Conservation (phyloP, 2,797 vertebrate species). For the Dromococcyx pavoninus region DNA sequence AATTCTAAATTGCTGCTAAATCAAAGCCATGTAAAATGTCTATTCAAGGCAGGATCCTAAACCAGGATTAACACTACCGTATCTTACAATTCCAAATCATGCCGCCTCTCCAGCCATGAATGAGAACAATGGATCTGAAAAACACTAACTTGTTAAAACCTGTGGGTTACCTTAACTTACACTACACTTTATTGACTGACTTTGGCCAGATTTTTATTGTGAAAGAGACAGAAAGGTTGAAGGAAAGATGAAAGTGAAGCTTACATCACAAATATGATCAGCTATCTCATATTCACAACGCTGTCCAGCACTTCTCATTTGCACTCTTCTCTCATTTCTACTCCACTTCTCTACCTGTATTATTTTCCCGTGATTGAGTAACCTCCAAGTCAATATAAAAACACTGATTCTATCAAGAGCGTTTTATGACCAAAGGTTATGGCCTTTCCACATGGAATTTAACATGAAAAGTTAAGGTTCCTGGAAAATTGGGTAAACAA, state of each 20-base stretch:
- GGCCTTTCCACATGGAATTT: background rate
- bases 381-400: background rate
- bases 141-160: background rate
- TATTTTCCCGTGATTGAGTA: background rate
- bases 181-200: background rate
- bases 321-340: too few relatives aligned
- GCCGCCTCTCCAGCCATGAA: background rate
- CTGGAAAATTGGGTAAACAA: background rate
- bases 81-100: background rate
- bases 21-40: too few relatives aligned
- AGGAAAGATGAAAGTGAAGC: background rate
- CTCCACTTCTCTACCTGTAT: background rate
- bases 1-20: too few relatives aligned
- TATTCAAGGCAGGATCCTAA: too few relatives aligned
- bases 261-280: background rate
- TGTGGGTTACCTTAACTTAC: background rate
- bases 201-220: background rate
- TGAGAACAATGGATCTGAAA: background rate
- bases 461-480: background rate
- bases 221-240: background rate
- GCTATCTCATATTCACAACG: background rate
- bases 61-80: background rate
- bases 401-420: background rate
- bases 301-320: background rate
- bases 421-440: fast-evolving